Evolutionary conservation across 2,888 invertebrate species (phyloP).

Genomic region (Frankliniella fusca): DNA sequence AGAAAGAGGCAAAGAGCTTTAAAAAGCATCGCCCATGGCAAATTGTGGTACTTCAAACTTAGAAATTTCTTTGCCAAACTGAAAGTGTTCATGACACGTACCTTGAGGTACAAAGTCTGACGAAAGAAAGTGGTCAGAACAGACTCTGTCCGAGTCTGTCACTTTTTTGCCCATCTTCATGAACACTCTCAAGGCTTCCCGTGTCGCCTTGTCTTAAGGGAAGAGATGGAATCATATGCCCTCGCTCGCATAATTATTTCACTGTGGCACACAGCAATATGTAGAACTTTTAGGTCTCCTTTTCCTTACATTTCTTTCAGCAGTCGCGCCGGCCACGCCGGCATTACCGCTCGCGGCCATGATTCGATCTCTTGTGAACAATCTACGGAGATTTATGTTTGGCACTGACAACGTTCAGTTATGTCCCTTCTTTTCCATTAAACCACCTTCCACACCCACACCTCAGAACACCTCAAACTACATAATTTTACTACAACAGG

Average conservation of each 20-base stretch:
- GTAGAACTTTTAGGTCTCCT: neutral
- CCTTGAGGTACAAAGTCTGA: neutral
- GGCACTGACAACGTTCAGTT: too few species aligned
- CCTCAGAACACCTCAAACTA: too few species aligned
- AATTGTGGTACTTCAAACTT: too few species aligned
- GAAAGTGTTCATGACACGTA: neutral
- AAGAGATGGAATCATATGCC: neutral
- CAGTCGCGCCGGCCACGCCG: too few species aligned
- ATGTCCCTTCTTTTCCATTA: too few species aligned
- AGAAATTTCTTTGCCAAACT: neutral
- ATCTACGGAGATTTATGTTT: too few species aligned
- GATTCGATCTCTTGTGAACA: too few species aligned
- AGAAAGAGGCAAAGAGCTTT: neutral
- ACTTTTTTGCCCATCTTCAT: neutral
- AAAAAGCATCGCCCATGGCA: too few species aligned
- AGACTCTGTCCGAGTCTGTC: neutral
- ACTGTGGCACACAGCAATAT: neutral
- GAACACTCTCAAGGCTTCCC: neutral
- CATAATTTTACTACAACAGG: too few species aligned
- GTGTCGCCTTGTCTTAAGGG: neutral
- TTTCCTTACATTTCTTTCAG: too few species aligned
- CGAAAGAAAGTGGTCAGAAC: neutral
- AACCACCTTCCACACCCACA: too few species aligned
- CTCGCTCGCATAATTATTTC: neutral
- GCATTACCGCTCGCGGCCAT: too few species aligned